These are phyloP conservation scores for Pelobates cultripes DNA, from an alignment of 2,797 vertebrate species.

Conservation along the genomic window DNA sequence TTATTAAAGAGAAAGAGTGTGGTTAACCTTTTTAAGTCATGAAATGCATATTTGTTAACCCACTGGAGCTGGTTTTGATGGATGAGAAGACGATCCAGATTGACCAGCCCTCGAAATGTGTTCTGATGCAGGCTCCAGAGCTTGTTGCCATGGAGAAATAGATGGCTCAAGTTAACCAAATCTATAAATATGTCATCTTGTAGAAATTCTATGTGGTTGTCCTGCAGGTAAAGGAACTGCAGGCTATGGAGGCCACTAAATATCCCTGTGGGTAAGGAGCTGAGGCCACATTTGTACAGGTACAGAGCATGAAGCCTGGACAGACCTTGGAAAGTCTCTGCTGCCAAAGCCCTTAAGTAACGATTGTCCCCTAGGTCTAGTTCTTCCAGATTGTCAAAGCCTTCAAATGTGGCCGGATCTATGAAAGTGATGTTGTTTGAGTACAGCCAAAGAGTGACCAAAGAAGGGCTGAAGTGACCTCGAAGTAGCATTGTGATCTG, in stretches of 20 bases:
- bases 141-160: constrained; percentile 96
- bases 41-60: constrained; percentile 91
- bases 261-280: constrained; percentile 87
- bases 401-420: constrained; percentile 90
- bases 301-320: constrained; percentile 90
- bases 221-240: constrained; percentile 98
- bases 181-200: constrained; percentile 95
- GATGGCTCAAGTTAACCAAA: constrained; percentile 96
- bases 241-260: constrained; percentile 93
- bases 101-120: constrained; percentile 90
- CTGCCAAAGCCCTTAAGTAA: constrained; percentile 87
- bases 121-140: constrained; percentile 94
- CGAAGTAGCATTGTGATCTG: constrained; percentile 88
- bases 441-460: constrained; percentile 96
- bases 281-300: constrained; percentile 93
- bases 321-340: constrained; percentile 94
- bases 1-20: constrained; percentile 98
- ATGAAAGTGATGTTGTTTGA: constrained; percentile 98
- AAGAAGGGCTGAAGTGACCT: constrained; percentile 90
- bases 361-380: constrained; percentile 96
- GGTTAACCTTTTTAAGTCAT: constrained; percentile 91
- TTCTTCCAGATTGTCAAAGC: constrained; percentile 91
- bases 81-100: constrained; percentile 91
- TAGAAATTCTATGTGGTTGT: constrained; percentile 94
- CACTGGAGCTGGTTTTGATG: constrained; percentile 96